Conservation (phyloP, 2,113 vertebrate species). For the Enhydra lutris region DNA sequence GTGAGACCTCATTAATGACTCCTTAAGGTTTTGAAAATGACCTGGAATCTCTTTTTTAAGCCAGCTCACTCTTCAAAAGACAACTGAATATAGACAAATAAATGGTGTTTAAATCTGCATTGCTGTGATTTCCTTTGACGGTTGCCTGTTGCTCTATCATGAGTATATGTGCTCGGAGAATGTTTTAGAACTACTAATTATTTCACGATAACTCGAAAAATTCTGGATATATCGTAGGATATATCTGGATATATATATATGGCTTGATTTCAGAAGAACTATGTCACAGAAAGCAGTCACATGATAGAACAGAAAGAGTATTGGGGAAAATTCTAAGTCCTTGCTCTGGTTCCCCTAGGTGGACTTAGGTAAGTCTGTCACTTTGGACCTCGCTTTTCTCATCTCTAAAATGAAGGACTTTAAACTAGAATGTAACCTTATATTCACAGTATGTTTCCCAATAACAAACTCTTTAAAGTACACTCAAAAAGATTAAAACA, state of each 20-base stretch:
- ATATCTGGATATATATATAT: neutral
- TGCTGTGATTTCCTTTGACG: neutral
- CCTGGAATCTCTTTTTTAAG: neutral
- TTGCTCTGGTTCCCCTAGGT: neutral
- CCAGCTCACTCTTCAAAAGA: neutral
- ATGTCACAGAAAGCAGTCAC: neutral
- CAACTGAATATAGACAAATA: neutral
- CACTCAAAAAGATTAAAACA: conserved; percentile 40
- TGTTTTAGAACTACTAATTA: neutral
- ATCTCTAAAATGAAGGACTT: neutral
- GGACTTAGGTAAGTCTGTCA: neutral
- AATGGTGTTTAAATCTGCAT: neutral
- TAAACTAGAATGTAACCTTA: neutral
- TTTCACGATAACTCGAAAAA: neutral
- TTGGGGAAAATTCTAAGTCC: neutral
- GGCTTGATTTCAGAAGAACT: neutral
- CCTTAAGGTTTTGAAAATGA: neutral
- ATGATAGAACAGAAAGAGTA: neutral
- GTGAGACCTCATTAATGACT: neutral
- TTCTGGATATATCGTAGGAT: neutral
- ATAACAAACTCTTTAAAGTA: conserved; percentile 23
- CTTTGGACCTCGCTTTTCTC: neutral
- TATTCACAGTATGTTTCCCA: neutral
- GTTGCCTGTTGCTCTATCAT: neutral
- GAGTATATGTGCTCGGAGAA: neutral